phyloP scores from a whole-genome alignment of 2,797 vertebrate species.

The Muscicapa comitata region DNA sequence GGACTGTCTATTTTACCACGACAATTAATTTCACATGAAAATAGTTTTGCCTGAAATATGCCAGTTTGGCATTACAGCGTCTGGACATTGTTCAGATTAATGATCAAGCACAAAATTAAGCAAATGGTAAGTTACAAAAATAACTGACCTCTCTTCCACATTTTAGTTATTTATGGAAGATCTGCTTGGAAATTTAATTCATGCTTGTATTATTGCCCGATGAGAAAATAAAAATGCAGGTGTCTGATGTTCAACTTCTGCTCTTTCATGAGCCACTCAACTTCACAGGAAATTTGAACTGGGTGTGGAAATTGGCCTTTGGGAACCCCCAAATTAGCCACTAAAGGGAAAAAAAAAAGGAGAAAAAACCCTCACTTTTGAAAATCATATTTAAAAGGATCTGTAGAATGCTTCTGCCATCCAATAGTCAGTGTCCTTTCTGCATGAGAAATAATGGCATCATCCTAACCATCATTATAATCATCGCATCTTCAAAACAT shows the following conservation, averaged over 20 bases:
- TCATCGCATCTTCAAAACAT: background rate
- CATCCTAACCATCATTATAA: background rate
- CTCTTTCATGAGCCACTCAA: background rate
- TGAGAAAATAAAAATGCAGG: background rate
- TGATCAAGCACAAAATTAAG: background rate
- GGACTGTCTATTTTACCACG: background rate
- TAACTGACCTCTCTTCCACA: background rate
- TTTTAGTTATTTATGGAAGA: background rate
- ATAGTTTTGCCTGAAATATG: background rate
- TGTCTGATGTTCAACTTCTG: background rate
- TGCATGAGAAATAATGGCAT: background rate
- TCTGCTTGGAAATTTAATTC: background rate
- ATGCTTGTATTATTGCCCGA: background rate
- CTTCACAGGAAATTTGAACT: background rate
- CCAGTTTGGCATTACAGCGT: background rate
- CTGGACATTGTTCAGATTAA: background rate
- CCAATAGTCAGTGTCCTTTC: background rate
- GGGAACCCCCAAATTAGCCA: background rate
- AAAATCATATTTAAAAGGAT: slow-evolving; percentile 21
- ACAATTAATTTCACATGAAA: background rate
- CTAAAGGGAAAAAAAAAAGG: background rate
- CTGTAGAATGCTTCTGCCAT: background rate
- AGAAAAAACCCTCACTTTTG: accelerated
- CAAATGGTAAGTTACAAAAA: background rate
- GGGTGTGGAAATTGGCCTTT: background rate